Evolutionary conservation across 2,888 invertebrate species (phyloP), one percentile per base, ranked within the genome.

Genomic region (Drosophila basisetae): DNA sequence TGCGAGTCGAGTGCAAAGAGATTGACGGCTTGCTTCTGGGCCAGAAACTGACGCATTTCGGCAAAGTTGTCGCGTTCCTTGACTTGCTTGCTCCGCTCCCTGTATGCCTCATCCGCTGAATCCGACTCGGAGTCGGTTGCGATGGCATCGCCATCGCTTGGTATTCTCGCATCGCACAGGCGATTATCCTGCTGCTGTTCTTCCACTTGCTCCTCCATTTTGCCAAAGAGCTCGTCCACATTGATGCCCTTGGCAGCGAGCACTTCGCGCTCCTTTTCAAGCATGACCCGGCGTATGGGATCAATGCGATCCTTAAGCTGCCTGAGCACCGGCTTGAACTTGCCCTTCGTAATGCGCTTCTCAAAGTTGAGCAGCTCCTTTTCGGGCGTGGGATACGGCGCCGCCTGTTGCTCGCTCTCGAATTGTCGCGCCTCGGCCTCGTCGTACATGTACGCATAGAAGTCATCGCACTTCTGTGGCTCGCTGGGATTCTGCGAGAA

Each of bases 1-100:
- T 83, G 76, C 16, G 68, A 67, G 7, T 87, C 84, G 52, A 91
- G 61, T 35, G 86, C 84, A 61, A 93, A 93, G 33, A 93, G 78
- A 85, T 92, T 93, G 18, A 93, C 89, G 25, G 92, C 91, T 68
- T 92, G 89, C 70, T 93, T 93, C 65, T 92, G 91, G 25, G 92
- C 92, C 62, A 93, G 80, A 78, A 93, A 93, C 58, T 92, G 91
- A 25, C 93, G 92, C 92, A 92, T 92, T 82, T 93, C 93, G n/a
- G 91, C 91, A 80, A 92, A 93, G 47, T 92, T 92, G 66, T 93
- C 93, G 9, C 89, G 90, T 33, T 91, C 90, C 62, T 92, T 92
- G 22, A 88, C 64, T 41, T 87, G 88, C 63, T 91, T 91, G 39
- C 79, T 89, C n/a, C 85, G 90, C 4, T 82, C 85, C 54, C 83